Evolutionary conservation across 2,797 vertebrate species (phyloP).

Genomic region (Lithobates sylvaticus): DNA sequence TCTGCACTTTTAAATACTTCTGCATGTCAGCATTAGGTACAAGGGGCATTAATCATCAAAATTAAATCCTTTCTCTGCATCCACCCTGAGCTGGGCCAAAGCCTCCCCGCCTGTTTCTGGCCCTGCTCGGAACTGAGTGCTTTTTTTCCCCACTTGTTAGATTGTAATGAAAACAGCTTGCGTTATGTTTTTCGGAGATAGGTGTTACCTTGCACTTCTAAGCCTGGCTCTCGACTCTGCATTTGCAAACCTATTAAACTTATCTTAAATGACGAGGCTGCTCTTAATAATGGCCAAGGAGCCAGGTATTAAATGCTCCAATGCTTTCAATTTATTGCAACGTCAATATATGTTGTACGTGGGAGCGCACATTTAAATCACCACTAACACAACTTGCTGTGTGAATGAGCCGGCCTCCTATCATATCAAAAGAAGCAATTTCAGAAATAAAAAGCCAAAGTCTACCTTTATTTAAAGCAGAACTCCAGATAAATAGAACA

Average conservation of each 20-base stretch:
- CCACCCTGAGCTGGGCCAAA: not conserved
- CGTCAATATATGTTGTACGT: conserved; percentile 47
- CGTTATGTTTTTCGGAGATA: conserved; percentile 15
- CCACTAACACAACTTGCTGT: not conserved
- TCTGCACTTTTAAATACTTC: conserved; percentile 28
- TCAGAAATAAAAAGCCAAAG: no score
- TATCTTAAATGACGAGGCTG: conserved; percentile 50
- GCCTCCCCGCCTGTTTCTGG: not conserved
- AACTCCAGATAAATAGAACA: no score
- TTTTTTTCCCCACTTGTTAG: conserved; percentile 16
- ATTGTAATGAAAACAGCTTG: conserved; percentile 36
- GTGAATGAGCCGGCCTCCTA: conserved; percentile 16
- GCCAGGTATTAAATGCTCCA: conserved; percentile 42
- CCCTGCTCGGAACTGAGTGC: not conserved
- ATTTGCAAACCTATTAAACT: conserved; percentile 52
- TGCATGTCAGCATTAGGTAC: conserved; percentile 5
- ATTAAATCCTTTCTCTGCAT: not conserved
- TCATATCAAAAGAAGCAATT: not conserved
- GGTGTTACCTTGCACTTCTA: conserved; percentile 19
- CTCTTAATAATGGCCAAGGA: conserved; percentile 49
- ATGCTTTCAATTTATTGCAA: conserved; percentile 57
- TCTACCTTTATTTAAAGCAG: no score
- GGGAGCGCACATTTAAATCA: conserved; percentile 20
- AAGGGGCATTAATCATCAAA: conserved; percentile 28
- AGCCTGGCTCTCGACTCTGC: conserved; percentile 29